These are phyloP conservation scores for Acropora tenuis DNA, from an alignment of 64 coral and sea anemone genomes.

Conservation along the genomic window DNA sequence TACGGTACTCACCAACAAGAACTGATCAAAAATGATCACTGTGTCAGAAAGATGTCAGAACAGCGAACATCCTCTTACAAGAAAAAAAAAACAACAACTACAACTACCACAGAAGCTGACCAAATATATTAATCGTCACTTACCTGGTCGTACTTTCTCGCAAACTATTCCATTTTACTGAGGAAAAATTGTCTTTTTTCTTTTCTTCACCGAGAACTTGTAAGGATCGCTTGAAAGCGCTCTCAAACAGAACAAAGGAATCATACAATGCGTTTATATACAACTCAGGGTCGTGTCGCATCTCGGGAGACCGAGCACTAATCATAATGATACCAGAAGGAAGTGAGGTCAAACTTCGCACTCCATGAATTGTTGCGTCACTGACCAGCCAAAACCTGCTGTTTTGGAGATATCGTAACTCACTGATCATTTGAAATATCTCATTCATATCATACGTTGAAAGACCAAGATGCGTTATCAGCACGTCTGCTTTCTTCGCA, in stretches of 20 bases:
- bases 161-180: background rate
- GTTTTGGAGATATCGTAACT: background rate
- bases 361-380: background rate
- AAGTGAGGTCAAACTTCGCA: background rate
- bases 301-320: background rate
- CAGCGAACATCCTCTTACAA: too few species aligned
- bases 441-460: background rate
- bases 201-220: background rate
- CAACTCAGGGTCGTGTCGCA: background rate
- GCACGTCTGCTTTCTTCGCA: background rate
- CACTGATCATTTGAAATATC: background rate
- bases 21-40: too few species aligned
- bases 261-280: constrained; percentile 22
- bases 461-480: constrained; percentile 17
- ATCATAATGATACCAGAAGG: background rate
- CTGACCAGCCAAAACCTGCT: background rate
- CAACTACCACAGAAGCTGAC: too few species aligned
- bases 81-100: background rate
- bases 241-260: constrained; percentile 36
- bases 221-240: constrained; percentile 9
- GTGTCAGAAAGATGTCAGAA: too few species aligned
- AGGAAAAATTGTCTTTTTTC: background rate
- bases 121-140: background rate
- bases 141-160: background rate
- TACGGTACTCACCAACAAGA: too few species aligned